Evolutionary conservation across 2,888 invertebrate genomes (phyloP).

Genomic region (Phytoseiulus persimilis): DNA sequence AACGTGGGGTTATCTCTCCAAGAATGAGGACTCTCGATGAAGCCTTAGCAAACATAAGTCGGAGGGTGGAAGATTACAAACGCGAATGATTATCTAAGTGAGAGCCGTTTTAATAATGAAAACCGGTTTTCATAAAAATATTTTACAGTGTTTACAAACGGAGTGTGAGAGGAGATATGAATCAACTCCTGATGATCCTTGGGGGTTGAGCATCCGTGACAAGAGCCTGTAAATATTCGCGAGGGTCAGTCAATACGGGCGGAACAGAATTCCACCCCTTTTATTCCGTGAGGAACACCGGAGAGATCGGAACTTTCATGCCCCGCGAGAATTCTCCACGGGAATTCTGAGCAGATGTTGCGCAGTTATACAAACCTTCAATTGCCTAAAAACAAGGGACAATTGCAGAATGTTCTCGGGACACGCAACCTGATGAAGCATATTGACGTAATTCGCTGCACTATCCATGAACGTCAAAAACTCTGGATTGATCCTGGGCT

Average conservation of each 20-base stretch:
- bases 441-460: neutral
- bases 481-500: slow-evolving; percentile 1
- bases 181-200: slow-evolving; percentile 16
- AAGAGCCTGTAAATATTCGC: neutral
- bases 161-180: neutral
- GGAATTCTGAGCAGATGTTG: neutral
- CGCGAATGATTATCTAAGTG: too few species aligned
- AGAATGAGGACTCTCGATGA: neutral
- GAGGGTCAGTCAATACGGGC: neutral
- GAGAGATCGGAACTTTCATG: too few species aligned
- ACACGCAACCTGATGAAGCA: slow-evolving; percentile 20
- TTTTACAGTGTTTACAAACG: neutral
- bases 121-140: neutral
- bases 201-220: slow-evolving; percentile 7
- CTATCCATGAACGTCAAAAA: neutral
- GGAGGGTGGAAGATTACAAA: neutral
- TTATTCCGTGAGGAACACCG: neutral
- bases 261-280: neutral
- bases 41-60: neutral
- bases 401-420: slow-evolving; percentile 16
- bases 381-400: neutral
- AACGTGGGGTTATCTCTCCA: too few species aligned
- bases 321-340: too few species aligned
- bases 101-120: too few species aligned
- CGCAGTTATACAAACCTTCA: neutral